Evolutionary conservation across 2,797 vertebrate species (phyloP).

Genomic region (Galaxias olidus): DNA sequence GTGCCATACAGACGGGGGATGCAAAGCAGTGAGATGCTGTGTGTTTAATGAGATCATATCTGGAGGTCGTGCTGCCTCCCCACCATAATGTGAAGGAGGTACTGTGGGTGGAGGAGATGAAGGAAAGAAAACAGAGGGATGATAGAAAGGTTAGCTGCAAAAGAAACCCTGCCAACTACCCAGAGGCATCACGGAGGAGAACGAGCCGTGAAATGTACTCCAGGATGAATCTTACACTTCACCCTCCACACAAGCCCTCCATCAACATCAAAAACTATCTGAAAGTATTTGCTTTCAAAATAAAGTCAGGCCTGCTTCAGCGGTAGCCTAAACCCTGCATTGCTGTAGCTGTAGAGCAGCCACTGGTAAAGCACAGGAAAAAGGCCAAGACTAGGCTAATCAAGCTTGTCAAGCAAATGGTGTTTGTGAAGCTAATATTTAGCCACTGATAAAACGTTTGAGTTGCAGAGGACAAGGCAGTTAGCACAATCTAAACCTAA

Average conservation of each 20-base stretch:
- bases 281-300: too few species aligned
- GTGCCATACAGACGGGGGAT: background rate
- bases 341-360: too few species aligned
- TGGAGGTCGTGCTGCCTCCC: conserved; percentile 21
- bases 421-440: too few species aligned
- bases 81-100: background rate
- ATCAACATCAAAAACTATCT: too few species aligned
- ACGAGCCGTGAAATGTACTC: conserved; percentile 23
- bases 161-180: conserved; percentile 27
- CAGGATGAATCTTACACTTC: background rate
- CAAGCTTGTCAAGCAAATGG: too few species aligned
- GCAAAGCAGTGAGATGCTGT: background rate
- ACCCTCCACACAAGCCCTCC: background rate
- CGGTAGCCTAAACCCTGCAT: too few species aligned
- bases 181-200: conserved; percentile 34
- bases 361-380: too few species aligned
- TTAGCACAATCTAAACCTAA: too few species aligned
- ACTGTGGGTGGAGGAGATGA: conserved; percentile 21
- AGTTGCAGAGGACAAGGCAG: too few species aligned
- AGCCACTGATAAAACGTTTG: too few species aligned
- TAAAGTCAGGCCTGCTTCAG: too few species aligned
- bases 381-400: too few species aligned
- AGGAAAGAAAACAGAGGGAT: conserved; percentile 23
- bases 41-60: conserved; percentile 17
- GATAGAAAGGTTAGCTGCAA: conserved; percentile 3